Conservation (phyloP, 1,140 invertebrate genomes). For the Nephila pilipes region DNA sequence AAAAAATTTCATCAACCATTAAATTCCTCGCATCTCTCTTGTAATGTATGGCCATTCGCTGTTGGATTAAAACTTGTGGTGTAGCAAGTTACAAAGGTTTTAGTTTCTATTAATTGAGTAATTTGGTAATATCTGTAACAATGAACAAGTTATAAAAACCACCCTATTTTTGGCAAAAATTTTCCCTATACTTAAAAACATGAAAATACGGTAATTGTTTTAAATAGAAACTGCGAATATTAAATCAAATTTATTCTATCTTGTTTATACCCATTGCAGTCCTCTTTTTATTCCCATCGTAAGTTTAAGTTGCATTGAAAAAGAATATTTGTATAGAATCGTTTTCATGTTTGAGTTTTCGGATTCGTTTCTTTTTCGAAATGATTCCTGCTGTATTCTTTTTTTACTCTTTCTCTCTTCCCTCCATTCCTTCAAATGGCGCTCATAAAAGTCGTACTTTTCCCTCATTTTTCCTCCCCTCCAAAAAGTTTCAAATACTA, state of each 20-base stretch:
- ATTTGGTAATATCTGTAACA: too few species aligned
- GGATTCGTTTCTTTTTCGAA: neutral
- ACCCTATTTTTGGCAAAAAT: too few species aligned
- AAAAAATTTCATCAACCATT: too few species aligned
- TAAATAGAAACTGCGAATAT: neutral
- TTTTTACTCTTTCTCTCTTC: neutral
- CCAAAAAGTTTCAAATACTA: conserved; percentile 1
- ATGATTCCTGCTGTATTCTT: too few species aligned
- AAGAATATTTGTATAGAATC: neutral
- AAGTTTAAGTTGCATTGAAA: neutral
- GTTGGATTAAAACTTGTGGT: too few species aligned
- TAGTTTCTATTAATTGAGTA: too few species aligned
- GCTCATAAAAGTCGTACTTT: neutral
- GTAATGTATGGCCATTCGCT: too few species aligned
- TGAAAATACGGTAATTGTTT: too few species aligned
- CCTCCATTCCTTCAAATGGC: conserved; percentile 9
- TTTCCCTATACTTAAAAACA: too few species aligned
- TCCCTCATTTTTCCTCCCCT: neutral
- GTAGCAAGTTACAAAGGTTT: too few species aligned
- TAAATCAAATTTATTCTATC: neutral
- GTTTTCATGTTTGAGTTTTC: neutral
- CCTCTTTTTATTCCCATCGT: neutral
- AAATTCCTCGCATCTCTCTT: too few species aligned
- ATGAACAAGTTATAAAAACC: too few species aligned
- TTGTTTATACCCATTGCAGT: neutral